Evolutionary conservation across 2,888 invertebrate species (phyloP), one percentile per base, ranked within the genome.

Genomic region (Lymantria monacha): DNA sequence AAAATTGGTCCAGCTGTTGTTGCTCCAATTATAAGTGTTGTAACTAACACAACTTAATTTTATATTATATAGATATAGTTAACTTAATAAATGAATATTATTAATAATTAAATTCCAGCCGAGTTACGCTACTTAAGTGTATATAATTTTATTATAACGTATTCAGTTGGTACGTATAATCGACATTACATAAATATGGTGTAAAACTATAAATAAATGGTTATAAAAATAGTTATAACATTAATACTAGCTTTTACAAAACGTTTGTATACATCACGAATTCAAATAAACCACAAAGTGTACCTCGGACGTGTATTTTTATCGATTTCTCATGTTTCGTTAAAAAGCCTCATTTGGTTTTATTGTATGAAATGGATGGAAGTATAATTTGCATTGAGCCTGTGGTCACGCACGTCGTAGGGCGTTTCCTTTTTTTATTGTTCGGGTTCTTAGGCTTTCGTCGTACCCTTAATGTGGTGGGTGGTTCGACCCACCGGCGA

Each of bases 321-420:
- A 88, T 88, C 83, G 87, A 89, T 87, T 85, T 83, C 76, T 79
- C 81, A 74, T 87, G 85, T 88, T 81, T 86, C 87, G 87, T 87
- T 88, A 86, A 89, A 87, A 87, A 87, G 84, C 81, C 87, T 88
- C 87, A 89, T 87, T 87, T 87, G 83, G 85, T 83, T 87, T 87
- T 87, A 87, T 87, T 89, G 85, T 87, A 87, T 82, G 81, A 83
- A 87, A 86, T 87, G 84, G 84, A 86, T 87, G 83, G 83, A 81
- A 84, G 83, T 84, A 82, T 87, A 87, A 89, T 89, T 89, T 90
- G 87, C 89, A 89, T 88, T 83, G 83, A 85, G 81, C 76, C 76
- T 78, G 80, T 81, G 89, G 87, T 86, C 88, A 89, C 88, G 88
- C 88, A 88, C 87, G 76, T 61, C 62, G 74, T 55, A 65, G 69